Conservation (phyloP, 1,140 invertebrate species). For the Zaprionus ornatus region DNA sequence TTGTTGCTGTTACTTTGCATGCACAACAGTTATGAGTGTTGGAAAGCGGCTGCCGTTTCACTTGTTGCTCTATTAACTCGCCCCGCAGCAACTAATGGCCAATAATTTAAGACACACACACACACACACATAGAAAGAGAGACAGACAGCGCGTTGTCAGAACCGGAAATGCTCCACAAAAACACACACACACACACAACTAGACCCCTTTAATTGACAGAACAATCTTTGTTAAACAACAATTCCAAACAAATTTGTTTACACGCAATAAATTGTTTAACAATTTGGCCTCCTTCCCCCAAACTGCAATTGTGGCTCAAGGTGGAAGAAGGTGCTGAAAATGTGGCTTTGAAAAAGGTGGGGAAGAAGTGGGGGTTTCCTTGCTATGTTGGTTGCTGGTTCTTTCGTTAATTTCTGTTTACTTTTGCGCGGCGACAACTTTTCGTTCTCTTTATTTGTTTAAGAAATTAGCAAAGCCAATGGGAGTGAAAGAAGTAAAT, state of each 20-base stretch:
- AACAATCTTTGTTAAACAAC: slow-evolving; percentile 32
- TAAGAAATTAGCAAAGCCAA: slow-evolving; percentile 12
- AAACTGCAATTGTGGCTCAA: too few species aligned
- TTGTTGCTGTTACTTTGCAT: slow-evolving; percentile 64
- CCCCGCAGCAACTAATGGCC: slow-evolving; percentile 41
- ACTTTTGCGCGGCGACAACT: slow-evolving; percentile 6
- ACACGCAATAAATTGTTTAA: slow-evolving; percentile 27
- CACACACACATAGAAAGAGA: background rate
- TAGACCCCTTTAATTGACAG: background rate
- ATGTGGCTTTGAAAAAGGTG: background rate
- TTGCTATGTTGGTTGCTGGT: background rate
- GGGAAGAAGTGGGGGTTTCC: background rate
- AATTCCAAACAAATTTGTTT: slow-evolving; percentile 32
- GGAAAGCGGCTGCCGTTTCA: slow-evolving; percentile 37
- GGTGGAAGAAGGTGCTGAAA: background rate
- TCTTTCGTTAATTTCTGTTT: slow-evolving; percentile 3
- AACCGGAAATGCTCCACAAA: slow-evolving; percentile 34
- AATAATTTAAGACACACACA: slow-evolving; percentile 57
- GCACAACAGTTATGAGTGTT: slow-evolving; percentile 63
- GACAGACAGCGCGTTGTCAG: background rate
- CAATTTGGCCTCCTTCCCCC: slow-evolving; percentile 3
- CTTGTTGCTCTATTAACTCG: slow-evolving; percentile 75
- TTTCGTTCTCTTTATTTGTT: slow-evolving; percentile 19
- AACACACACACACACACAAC: background rate
- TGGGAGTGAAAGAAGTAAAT: background rate